Base-by-base conservation (phyloP, 2,113 vertebrate species). In the Colossoma macropomum region DNA sequence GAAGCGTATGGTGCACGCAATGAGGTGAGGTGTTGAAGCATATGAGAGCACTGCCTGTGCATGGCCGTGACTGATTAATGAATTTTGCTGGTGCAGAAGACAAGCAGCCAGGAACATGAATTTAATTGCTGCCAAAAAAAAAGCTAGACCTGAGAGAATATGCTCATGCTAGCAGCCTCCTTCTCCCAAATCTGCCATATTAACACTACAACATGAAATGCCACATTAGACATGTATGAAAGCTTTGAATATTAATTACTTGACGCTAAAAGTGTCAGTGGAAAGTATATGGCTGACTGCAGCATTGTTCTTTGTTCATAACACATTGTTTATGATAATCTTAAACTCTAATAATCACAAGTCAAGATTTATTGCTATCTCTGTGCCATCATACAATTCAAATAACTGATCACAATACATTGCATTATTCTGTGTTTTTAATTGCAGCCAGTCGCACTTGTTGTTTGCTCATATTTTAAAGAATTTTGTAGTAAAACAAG, bases 121-220 rank as follows among this genome's bases (percentile, higher is more conserved):
- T 92, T 91, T 90, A 92, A 92, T 89, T 88, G 73, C 84, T 83
- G 86, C 85, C 76, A 79, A 85, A 80, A 84, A 92, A 92, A 91
- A 90, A 88, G 90, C 91, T 87, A 87, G 82, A 79, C 54, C 68
- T 83, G 72, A 87, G 71, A 77, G 62, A 83, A 77, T 70, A 74
- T 34, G 75, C 76, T 79, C 25, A 28, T 79, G 60, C 59, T 65
- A 75, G 48, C 45, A 50, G 9, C 45, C 75, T 75, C 60, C 62
- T 75, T 74, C 63, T 69, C 25, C 32, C 2, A 71, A 45, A 69
- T 59, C 65, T 45, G 41, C 21, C 34, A 63, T 62, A 76, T 45
- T 30, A 50, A 84, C 41, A 75, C 45, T 60, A 41, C 16, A 59
- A 34, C 28, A 34, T 78, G 62, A 59, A 59, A 79, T 38, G 9